Evolutionary conservation across 2,113 vertebrate genomes (phyloP).

Genomic region (Pelodiscus sinensis): DNA sequence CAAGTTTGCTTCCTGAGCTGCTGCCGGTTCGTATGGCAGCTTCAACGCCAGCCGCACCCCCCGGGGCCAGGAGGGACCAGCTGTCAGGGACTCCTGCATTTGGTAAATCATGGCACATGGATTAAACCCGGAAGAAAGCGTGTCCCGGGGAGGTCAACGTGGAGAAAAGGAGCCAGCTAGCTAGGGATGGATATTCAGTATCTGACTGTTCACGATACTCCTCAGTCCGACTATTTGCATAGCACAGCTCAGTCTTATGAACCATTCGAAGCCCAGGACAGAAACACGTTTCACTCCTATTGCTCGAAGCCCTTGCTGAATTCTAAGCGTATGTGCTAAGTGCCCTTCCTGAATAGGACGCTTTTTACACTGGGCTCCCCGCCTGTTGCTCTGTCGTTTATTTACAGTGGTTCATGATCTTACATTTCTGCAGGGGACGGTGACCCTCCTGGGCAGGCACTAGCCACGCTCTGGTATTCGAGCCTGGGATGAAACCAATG

Average conservation of each 20-base stretch:
- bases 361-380: too few species aligned
- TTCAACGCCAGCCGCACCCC: neutral
- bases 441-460: neutral
- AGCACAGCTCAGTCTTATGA: neutral
- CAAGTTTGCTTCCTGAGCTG: fast-evolving
- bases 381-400: neutral
- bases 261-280: neutral
- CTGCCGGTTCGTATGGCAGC: fast-evolving
- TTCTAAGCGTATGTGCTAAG: neutral
- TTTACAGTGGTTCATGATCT: neutral
- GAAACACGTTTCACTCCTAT: neutral
- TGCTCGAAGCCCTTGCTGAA: neutral
- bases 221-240: neutral
- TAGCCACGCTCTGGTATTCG: neutral
- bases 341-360: neutral
- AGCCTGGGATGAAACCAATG: neutral
- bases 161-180: neutral
- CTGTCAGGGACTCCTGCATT: neutral
- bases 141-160: fast-evolving
- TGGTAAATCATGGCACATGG: neutral
- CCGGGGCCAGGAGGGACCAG: neutral
- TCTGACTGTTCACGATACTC: neutral
- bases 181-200: neutral
- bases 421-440: neutral
- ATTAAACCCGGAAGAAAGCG: neutral